Percentiles rank a stretch among this genome's conserved stretches.
phyloP scores from a whole-genome alignment of 2,113 vertebrate genomes.

The Leuciscus idus region DNA sequence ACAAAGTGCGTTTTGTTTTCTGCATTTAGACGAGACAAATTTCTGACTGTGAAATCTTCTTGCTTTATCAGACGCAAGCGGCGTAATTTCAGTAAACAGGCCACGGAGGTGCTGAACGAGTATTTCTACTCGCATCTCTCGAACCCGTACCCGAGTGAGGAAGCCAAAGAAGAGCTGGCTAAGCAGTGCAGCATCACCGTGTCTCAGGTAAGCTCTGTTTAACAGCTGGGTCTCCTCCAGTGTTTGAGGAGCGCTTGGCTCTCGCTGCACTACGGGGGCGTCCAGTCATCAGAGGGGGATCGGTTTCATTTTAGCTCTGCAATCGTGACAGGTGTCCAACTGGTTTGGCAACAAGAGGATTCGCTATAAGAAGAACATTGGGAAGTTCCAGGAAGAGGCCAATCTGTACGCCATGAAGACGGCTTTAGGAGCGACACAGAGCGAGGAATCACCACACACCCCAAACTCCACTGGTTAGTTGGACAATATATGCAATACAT shows the following conservation, averaged over 20 bases:
- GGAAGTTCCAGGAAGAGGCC: conserved; percentile 93
- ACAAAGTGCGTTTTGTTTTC: neutral
- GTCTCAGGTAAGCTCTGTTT: conserved; percentile 79
- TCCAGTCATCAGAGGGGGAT: neutral
- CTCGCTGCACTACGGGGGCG: neutral
- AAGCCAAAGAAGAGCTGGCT: conserved; percentile 91
- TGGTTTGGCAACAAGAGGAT: conserved; percentile 96
- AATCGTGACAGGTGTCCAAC: conserved; percentile 83
- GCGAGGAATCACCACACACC: conserved; percentile 86
- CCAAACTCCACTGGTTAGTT: conserved; percentile 83
- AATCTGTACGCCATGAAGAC: conserved; percentile 94
- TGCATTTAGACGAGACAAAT: neutral
- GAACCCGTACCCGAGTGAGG: conserved; percentile 91
- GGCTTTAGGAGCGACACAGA: conserved; percentile 83
- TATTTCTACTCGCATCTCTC: conserved; percentile 94
- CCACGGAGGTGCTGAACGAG: conserved; percentile 89
- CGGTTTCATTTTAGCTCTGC: conserved; percentile 23
- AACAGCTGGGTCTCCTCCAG: neutral
- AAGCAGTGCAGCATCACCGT: conserved; percentile 88
- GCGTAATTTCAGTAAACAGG: conserved; percentile 92
- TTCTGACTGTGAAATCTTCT: conserved; percentile 1
- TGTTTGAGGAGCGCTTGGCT: neutral
- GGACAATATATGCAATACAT: neutral
- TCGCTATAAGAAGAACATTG: conserved; percentile 93
- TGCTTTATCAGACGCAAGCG: conserved; percentile 80